Evolutionary conservation across 2,888 invertebrate genomes (phyloP).

Genomic region (Ophioninae sp.): DNA sequence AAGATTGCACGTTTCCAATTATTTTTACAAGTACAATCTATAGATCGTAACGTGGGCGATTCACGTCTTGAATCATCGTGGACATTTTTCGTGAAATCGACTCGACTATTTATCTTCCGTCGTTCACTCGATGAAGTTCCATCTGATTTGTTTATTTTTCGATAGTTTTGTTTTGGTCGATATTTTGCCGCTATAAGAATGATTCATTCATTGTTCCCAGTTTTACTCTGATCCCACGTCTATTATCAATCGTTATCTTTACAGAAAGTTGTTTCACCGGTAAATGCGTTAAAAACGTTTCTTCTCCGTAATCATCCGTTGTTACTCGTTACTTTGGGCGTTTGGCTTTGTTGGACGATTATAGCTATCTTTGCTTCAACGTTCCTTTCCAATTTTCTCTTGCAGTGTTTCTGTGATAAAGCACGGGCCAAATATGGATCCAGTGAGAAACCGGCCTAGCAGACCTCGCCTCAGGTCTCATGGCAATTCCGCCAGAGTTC

Average conservation of each 20-base stretch:
- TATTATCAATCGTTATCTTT: not conserved
- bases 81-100: constrained; percentile 4
- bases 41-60: not conserved
- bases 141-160: not conserved
- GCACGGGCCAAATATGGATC: constrained; percentile 73
- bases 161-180: not conserved
- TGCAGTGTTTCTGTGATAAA: constrained; percentile 64
- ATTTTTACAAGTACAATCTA: constrained; percentile 21
- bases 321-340: not conserved
- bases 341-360: not conserved
- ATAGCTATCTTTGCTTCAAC: not conserved
- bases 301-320: not conserved
- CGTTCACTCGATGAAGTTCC: not conserved
- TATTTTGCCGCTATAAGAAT: not conserved
- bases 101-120: constrained; percentile 15
- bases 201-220: not conserved
- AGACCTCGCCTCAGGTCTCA: constrained; percentile 78
- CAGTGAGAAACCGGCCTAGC: constrained; percentile 77
- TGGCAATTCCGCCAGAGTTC: constrained; percentile 87
- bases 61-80: constrained; percentile 21
- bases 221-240: not conserved
- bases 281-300: not conserved
- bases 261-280: not conserved
- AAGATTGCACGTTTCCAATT: not conserved
- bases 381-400: constrained; percentile 22